These are phyloP conservation scores for Drosophila novamexicana DNA, from an alignment of 1,140 invertebrate genomes.

Conservation along the genomic window DNA sequence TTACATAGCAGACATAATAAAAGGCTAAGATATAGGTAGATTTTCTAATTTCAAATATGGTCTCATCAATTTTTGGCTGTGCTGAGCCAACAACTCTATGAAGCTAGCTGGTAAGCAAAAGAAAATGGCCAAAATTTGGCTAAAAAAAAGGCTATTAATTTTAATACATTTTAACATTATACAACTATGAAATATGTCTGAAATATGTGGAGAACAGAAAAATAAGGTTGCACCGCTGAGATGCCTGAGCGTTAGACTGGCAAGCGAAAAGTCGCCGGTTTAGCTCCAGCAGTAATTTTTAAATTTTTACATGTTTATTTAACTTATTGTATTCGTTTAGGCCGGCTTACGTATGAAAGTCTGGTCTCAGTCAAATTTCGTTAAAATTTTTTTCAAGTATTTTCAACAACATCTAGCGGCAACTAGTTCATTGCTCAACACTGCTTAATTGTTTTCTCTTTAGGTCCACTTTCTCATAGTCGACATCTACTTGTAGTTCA, in stretches of 20 bases:
- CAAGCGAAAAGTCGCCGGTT: too few species aligned
- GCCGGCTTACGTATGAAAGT: too few species aligned
- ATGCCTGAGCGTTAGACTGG: too few species aligned
- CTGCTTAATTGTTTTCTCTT: neutral
- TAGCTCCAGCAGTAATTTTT: too few species aligned
- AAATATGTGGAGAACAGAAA: neutral
- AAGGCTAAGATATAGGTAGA: conserved; percentile 4
- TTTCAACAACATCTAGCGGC: neutral
- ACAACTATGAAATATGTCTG: neutral
- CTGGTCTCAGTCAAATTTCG: too few species aligned
- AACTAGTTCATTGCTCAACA: conserved; percentile 2
- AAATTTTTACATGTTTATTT: too few species aligned
- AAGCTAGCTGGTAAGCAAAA: neutral
- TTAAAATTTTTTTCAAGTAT: too few species aligned
- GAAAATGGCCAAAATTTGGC: conserved; percentile 3
- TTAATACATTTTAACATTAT: neutral
- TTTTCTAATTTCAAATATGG: conserved; percentile 40
- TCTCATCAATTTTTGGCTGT: conserved; percentile 21
- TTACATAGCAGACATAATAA: conserved; percentile 53
- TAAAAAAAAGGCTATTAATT: conserved; percentile 1
- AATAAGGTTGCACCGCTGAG: neutral
- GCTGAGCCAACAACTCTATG: conserved; percentile 8
- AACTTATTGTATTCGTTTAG: too few species aligned
- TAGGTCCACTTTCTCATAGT: neutral
- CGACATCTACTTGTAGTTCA: conserved; percentile 25